These are phyloP conservation scores for Erebia aethiops DNA, from an alignment of 2,888 invertebrate genomes.

Conservation along the genomic window DNA sequence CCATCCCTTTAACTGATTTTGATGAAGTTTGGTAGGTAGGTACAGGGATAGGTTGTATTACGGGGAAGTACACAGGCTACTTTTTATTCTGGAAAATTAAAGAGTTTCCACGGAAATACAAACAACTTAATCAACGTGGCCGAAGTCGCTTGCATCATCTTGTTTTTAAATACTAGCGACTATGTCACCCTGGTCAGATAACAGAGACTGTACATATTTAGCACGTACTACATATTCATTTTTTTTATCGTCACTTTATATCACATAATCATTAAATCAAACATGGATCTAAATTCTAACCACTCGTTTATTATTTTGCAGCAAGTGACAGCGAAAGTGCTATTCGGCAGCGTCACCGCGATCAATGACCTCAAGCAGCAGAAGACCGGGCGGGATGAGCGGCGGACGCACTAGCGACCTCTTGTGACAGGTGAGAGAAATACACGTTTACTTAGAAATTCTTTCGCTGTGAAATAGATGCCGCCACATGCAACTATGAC, in stretches of 20 bases:
- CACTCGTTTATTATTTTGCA: conserved; percentile 50
- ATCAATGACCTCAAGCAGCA: conserved; percentile 89
- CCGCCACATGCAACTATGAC: conserved; percentile 23
- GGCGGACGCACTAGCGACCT: conserved; percentile 80
- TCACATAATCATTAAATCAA: neutral
- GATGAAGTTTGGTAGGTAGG: too few relatives aligned
- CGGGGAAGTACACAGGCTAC: too few relatives aligned
- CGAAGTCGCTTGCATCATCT: too few relatives aligned
- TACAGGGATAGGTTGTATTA: too few relatives aligned
- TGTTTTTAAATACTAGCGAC: too few relatives aligned
- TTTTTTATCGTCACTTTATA: neutral
- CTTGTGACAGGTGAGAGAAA: conserved; percentile 53
- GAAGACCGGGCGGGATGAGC: conserved; percentile 85
- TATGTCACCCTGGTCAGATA: too few relatives aligned
- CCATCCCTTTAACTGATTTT: too few relatives aligned
- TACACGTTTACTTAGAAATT: conserved; percentile 23
- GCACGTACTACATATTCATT: neutral
- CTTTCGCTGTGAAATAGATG: conserved; percentile 36
- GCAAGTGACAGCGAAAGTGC: conserved; percentile 88
- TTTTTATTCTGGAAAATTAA: too few relatives aligned
- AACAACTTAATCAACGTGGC: too few relatives aligned
- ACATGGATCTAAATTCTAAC: conserved; percentile 16
- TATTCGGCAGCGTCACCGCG: conserved; percentile 88
- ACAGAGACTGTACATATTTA: too few relatives aligned
- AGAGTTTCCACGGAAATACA: too few relatives aligned